Conservation (phyloP, 2,888 invertebrate species). For the Thyatira batis region DNA sequence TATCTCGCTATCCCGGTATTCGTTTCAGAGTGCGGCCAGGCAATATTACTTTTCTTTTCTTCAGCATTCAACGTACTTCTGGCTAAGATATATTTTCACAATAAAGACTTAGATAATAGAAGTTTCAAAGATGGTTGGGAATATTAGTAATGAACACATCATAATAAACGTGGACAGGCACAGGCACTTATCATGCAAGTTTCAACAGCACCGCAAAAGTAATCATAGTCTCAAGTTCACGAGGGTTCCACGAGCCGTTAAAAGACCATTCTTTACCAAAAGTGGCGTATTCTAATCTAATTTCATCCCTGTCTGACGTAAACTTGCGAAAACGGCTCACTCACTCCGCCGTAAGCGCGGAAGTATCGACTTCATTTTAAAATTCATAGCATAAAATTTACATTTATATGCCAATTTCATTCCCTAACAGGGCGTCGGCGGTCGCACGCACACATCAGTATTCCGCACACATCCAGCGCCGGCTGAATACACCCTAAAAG, state of each 20-base stretch:
- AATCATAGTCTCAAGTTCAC: conserved; percentile 22
- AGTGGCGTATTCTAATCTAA: conserved; percentile 73
- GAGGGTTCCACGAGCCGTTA: conserved; percentile 46
- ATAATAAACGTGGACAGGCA: not conserved
- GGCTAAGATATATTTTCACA: not conserved
- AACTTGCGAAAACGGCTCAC: conserved; percentile 67
- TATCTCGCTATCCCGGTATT: conserved; percentile 44
- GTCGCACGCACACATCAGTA: conserved; percentile 79
- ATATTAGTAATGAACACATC: not conserved
- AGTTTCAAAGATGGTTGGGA: no score
- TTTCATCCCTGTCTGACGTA: conserved; percentile 69
- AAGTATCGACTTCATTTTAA: conserved; percentile 82
- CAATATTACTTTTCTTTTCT: conserved; percentile 29
- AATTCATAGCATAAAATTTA: conserved; percentile 83
- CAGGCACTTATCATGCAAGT: not conserved
- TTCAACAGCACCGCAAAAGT: conserved; percentile 11
- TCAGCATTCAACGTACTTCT: conserved; percentile 15
- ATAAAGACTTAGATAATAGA: no score
- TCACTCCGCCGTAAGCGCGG: conserved; percentile 62
- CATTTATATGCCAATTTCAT: conserved; percentile 83
- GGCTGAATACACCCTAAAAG: conserved; percentile 62
- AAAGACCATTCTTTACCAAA: conserved; percentile 66
- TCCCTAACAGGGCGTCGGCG: conserved; percentile 77
- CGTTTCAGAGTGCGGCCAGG: conserved; percentile 26
- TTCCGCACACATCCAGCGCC: conserved; percentile 68